Conservation (phyloP, 2,888 invertebrate genomes). For the Atethmia centrago region DNA sequence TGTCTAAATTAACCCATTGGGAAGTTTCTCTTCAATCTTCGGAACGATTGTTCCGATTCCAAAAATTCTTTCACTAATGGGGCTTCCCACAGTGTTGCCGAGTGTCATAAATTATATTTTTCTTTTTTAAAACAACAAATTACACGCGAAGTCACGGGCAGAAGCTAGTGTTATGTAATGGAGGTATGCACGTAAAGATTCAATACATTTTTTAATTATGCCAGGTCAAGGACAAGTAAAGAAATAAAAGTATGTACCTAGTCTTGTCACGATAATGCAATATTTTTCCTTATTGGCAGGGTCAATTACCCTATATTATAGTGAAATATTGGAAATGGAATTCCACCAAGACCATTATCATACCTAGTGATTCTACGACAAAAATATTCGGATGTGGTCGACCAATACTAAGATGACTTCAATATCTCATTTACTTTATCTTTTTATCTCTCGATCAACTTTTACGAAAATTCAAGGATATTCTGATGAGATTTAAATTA, state of each 20-base stretch:
- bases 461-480: background rate
- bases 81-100: too few relatives aligned
- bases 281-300: slow-evolving; percentile 32
- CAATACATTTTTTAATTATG: background rate
- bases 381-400: background rate
- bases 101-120: background rate
- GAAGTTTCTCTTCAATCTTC: too few relatives aligned
- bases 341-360: background rate
- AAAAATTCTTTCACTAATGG: background rate
- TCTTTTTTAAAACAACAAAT: background rate
- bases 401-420: background rate
- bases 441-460: background rate
- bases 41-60: background rate
- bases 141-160: background rate
- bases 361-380: background rate
- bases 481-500: background rate
- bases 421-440: background rate
- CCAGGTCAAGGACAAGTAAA: slow-evolving; percentile 33
- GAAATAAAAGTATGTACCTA: slow-evolving; percentile 11
- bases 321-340: slow-evolving; percentile 32
- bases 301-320: too few relatives aligned
- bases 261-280: slow-evolving; percentile 21
- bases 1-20: too few relatives aligned
- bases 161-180: slow-evolving; percentile 1
- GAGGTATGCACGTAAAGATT: slow-evolving; percentile 3